phyloP scores from a whole-genome alignment of 53 echinoderm and acorn worm species.

The Antedon mediterranea region DNA sequence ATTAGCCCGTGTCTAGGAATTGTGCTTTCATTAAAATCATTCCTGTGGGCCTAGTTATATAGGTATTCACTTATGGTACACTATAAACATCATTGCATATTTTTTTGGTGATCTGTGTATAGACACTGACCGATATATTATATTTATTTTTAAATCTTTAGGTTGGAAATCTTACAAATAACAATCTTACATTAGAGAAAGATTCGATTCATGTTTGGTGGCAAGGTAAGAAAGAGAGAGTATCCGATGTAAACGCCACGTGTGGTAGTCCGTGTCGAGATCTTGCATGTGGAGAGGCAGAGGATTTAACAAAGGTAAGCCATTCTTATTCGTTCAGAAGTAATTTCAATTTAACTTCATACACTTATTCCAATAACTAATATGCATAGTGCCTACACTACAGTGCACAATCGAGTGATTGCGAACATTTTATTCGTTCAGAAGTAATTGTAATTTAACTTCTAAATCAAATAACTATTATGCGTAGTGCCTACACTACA shows the following conservation, averaged over 20 bases:
- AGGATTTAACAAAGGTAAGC: background rate
- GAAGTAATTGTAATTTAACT: background rate
- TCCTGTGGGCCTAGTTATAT: too few relatives aligned
- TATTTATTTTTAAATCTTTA: background rate
- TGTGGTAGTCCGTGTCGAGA: background rate
- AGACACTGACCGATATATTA: too few relatives aligned
- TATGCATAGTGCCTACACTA: too few relatives aligned
- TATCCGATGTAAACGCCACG: background rate
- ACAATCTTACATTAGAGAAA: background rate
- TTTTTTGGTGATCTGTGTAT: too few relatives aligned
- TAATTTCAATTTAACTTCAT: background rate
- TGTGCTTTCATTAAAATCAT: too few relatives aligned
- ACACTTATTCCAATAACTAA: too few relatives aligned
- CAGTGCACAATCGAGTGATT: too few relatives aligned
- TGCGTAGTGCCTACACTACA: too few relatives aligned
- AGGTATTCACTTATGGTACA: too few relatives aligned
- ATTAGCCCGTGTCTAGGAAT: too few relatives aligned
- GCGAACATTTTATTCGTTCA: background rate
- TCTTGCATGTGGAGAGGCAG: background rate
- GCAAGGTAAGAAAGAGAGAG: background rate
- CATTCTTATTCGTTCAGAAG: background rate
- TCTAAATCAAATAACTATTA: too few relatives aligned
- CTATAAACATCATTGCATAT: too few relatives aligned
- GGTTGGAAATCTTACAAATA: slow-evolving; percentile 1
- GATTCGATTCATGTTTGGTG: background rate